Conservation (phyloP, 2,113 vertebrate genomes). For the Perca fluviatilis region DNA sequence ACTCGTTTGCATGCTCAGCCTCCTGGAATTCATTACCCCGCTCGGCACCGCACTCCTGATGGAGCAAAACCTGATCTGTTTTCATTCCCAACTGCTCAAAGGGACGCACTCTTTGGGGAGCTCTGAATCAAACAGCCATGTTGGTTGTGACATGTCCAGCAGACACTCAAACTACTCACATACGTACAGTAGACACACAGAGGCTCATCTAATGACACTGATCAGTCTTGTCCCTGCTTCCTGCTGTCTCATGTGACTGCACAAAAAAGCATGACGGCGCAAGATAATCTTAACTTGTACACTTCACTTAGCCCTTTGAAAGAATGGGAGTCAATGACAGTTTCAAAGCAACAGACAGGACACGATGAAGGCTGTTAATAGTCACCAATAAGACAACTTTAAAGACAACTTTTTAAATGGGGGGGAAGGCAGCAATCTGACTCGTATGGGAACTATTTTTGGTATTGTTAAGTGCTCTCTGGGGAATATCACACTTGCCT, state of each 20-base stretch:
- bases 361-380: conserved; percentile 18
- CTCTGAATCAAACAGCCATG: conserved; percentile 28
- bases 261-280: conserved; percentile 11
- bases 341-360: conserved; percentile 23
- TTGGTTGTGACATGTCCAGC: conserved; percentile 28
- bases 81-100: conserved; percentile 43
- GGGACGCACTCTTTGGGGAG: conserved; percentile 6
- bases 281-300: background rate
- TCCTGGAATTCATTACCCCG: conserved; percentile 78
- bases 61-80: conserved; percentile 70
- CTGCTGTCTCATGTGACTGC: conserved; percentile 52
- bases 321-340: conserved; percentile 8
- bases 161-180: conserved; percentile 15
- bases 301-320: background rate
- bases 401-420: background rate
- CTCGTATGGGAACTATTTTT: conserved; percentile 25
- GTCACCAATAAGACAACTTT: conserved; percentile 9
- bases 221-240: conserved; percentile 31
- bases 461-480: conserved; percentile 29
- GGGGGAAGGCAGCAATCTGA: conserved; percentile 4
- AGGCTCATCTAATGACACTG: conserved; percentile 45
- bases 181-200: conserved; percentile 5
- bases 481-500: background rate
- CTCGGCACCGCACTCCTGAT: conserved; percentile 45
- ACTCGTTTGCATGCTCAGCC: conserved; percentile 81